These are phyloP conservation scores for Lepidurus apus DNA, from an alignment of 1,140 invertebrate genomes.

Conservation along the genomic window DNA sequence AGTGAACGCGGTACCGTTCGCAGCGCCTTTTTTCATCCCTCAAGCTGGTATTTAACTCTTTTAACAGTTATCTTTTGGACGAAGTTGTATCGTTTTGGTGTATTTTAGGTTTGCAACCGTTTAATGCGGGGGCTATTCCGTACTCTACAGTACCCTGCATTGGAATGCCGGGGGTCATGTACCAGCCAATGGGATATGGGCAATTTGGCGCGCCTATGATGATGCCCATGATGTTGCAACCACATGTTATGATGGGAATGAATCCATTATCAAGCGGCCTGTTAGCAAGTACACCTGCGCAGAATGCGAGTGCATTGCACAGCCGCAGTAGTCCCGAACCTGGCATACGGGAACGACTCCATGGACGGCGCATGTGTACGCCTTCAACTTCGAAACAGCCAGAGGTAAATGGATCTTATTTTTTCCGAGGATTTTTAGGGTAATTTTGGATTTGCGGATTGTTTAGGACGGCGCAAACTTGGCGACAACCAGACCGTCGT, in stretches of 20 bases:
- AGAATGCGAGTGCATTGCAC: neutral
- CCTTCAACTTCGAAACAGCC: neutral
- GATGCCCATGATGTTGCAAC: constrained; percentile 45
- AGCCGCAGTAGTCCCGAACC: constrained; percentile 33
- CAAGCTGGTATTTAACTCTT: neutral
- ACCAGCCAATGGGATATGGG: constrained; percentile 44
- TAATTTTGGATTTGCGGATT: neutral
- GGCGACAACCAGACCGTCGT: constrained; percentile 44
- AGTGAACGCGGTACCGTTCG: neutral
- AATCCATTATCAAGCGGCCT: neutral
- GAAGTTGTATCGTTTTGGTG: constrained; percentile 30
- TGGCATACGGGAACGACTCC: neutral
- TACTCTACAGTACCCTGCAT: neutral
- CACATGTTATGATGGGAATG: neutral
- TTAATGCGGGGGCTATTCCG: constrained; percentile 45
- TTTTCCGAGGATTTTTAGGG: neutral
- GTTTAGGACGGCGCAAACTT: neutral
- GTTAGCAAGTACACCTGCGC: neutral
- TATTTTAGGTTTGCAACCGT: constrained; percentile 43
- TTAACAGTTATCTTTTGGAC: constrained; percentile 34
- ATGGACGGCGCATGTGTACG: neutral
- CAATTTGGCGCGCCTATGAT: constrained; percentile 46
- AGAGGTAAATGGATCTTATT: neutral
- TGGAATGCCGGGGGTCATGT: constrained; percentile 50
- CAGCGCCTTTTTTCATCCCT: neutral